These are phyloP conservation scores for Caradrina clavipalpis DNA, from an alignment of 2,888 invertebrate species.

Conservation along the genomic window DNA sequence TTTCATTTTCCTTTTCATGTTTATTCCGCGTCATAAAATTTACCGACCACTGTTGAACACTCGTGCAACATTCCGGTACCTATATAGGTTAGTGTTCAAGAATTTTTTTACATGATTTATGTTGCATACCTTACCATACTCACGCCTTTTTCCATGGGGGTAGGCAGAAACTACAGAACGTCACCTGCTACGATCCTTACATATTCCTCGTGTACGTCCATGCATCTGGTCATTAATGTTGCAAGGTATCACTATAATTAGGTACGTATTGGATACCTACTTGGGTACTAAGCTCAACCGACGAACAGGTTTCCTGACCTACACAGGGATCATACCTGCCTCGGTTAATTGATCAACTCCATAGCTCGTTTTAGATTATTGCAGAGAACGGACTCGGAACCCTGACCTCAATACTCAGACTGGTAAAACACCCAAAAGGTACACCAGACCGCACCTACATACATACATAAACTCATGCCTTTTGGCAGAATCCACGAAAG, in stretches of 20 bases:
- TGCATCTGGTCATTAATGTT: no score
- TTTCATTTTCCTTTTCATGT: slow-evolving; percentile 45
- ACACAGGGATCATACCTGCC: not conserved
- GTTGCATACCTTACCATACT: no score
- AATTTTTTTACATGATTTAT: not conserved
- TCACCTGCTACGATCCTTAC: no score
- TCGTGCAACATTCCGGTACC: slow-evolving; percentile 6
- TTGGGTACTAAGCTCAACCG: not conserved
- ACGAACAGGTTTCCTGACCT: not conserved
- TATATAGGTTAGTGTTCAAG: slow-evolving; percentile 9
- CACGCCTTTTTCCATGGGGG: no score
- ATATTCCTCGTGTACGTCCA: no score
- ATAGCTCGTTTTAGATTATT: slow-evolving; percentile 21
- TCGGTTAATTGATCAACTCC: slow-evolving; percentile 8
- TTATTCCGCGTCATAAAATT: slow-evolving; percentile 55
- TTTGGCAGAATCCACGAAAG: no score
- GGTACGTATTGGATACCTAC: no score
- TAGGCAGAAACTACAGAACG: no score
- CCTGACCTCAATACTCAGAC: slow-evolving; percentile 15
- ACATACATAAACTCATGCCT: no score
- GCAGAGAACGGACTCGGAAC: slow-evolving; percentile 1
- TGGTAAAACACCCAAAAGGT: not conserved
- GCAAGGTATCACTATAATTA: not conserved
- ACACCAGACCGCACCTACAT: no score
- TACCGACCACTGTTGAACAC: slow-evolving; percentile 35